Evolutionary conservation across 1,140 invertebrate genomes (phyloP), one percentile per base, ranked within the genome.

Genomic region (Hylaeus anthracinus): DNA sequence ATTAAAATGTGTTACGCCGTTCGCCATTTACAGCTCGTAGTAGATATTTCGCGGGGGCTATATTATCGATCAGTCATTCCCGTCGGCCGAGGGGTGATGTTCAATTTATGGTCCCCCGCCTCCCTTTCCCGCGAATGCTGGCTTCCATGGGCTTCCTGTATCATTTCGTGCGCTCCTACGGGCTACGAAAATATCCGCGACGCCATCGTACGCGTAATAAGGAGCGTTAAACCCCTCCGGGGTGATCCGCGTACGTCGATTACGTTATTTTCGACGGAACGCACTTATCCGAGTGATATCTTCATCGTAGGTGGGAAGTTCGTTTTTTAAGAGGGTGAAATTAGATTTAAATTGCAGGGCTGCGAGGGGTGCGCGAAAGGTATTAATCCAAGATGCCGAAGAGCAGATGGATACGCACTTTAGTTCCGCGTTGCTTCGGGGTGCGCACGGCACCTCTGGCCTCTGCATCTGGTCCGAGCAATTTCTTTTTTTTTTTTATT

Each of bases 51-150:
- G 51, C 70, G 48, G 10, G 8, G 41, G 65, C 10, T 76, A 45
- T 74, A 76, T 81, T 81, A 81, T 77, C 79, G 79, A 81, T 81
- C 79, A 76, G 71, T 80, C 79, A 69, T 80, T 41, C 79, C 55
- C 72, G n/a, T 15, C 12, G 8, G 48, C 51, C 72, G 72, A 75
- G 56, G 79, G 72, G 72, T 53, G 64, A 66, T 67, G 45, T 66
- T 51, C 72, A 74, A 80, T 75, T 53, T 53, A 67, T 37, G 37
- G 53, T 6, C 8, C 64, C 45, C 48, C 45, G 0, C 0, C 39
- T 9, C 15, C 15, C 15, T 2, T n/a, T 8, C n/a, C 0, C 70
- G 9, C 69, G 60, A 37, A n/a, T n/a, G n/a, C 26, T 41, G n/a
- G 26, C 55, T n/a, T 67, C 64, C 55, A 48, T 14, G 37, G 41